A percentile compares a stretch with the other conserved stretches of the same genome.
Conservation (phyloP, 2,113 vertebrate genomes). For the Uropsilus gracilis region DNA sequence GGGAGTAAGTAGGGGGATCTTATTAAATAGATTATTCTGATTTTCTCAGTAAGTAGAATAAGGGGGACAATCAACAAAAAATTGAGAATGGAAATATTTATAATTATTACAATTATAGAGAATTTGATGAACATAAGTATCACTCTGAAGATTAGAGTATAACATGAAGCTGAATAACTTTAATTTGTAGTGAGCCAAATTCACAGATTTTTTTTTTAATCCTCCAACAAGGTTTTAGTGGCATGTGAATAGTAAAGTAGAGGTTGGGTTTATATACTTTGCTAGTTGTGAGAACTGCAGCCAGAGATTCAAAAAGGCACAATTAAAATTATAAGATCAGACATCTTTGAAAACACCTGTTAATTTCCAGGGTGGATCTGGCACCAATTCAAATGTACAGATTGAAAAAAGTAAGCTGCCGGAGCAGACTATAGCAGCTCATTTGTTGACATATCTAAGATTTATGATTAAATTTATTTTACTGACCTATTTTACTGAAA, state of each 20-base stretch:
- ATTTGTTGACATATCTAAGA: constrained; percentile 16
- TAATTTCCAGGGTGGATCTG: constrained; percentile 64
- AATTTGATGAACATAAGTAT: not conserved
- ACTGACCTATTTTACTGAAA: not conserved
- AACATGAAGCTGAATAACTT: not conserved
- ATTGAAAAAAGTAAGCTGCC: constrained; percentile 10
- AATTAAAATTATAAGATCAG: constrained; percentile 72
- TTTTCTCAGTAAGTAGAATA: constrained; percentile 19
- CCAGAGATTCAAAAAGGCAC: constrained; percentile 49
- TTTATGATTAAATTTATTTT: not conserved
- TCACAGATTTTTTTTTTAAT: not conserved
- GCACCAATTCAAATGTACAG: constrained; percentile 45
- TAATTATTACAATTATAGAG: not conserved
- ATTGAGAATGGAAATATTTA: not conserved
- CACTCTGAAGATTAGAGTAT: not conserved
- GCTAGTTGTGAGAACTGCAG: constrained; percentile 58
- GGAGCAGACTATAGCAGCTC: not conserved
- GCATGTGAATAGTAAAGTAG: constrained; percentile 47
- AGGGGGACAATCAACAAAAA: not conserved
- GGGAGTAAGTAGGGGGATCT: not conserved
- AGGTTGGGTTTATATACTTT: constrained; percentile 47
- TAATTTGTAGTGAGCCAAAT: not conserved
- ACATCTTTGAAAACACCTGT: constrained; percentile 47
- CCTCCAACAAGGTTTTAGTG: constrained; percentile 21
- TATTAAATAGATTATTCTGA: not conserved